phyloP scores from a whole-genome alignment of 2,797 vertebrate species.

The Enteromius mattozi region DNA sequence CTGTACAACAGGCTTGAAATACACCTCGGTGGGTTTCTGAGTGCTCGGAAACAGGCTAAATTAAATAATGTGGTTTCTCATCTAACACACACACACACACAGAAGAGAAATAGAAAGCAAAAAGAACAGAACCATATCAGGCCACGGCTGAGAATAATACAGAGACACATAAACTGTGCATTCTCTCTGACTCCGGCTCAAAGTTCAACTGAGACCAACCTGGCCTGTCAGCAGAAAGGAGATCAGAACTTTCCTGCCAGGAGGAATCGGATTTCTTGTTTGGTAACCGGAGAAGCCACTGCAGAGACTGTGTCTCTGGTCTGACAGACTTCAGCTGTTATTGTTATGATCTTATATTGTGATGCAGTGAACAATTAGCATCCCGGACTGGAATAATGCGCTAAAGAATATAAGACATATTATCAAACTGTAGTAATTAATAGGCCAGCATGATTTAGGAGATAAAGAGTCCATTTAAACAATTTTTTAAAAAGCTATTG shows the following conservation, averaged over 20 bases:
- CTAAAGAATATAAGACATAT: not conserved
- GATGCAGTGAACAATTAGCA: not conserved
- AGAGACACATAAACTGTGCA: not conserved
- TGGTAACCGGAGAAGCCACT: slow-evolving; percentile 11
- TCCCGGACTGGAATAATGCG: not conserved
- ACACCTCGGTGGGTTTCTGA: not conserved
- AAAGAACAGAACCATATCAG: not conserved
- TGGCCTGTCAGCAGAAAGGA: slow-evolving; percentile 2
- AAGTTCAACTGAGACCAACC: not conserved
- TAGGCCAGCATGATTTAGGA: not conserved
- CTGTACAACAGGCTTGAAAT: not conserved
- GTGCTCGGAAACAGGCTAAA: not conserved
- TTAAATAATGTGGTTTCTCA: not conserved
- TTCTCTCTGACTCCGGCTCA: not conserved
- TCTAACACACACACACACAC: not conserved
- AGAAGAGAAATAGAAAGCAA: not conserved
- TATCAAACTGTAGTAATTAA: not conserved
- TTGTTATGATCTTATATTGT: not conserved
- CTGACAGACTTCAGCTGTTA: not conserved
- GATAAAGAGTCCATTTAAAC: not conserved
- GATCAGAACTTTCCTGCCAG: slow-evolving; percentile 14
- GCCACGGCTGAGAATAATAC: not conserved
- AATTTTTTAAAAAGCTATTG: no score
- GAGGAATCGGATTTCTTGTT: slow-evolving; percentile 8
- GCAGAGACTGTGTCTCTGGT: not conserved